Evolutionary conservation across 1,140 invertebrate genomes (phyloP).

Genomic region (Pygmarrhopalites habei): DNA sequence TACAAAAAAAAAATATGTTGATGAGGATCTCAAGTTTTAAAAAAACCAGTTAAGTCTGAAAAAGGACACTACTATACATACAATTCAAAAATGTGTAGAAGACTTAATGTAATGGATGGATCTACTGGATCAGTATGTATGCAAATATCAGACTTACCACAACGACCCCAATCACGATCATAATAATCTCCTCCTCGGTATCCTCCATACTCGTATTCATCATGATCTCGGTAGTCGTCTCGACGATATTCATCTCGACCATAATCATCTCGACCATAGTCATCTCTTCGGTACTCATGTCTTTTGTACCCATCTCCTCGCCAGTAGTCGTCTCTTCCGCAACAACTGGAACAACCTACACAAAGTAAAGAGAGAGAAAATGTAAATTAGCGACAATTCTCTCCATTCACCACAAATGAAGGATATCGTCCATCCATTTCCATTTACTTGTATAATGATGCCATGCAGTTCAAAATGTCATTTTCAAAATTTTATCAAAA

Average conservation of each 20-base stretch:
- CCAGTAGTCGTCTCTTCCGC: not conserved
- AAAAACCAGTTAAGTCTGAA: not conserved
- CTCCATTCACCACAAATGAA: too few relatives aligned
- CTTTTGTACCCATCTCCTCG: not conserved
- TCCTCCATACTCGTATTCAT: not conserved
- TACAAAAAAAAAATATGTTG: not conserved
- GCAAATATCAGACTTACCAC: not conserved
- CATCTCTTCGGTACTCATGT: not conserved
- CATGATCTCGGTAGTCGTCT: not conserved
- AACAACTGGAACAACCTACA: not conserved
- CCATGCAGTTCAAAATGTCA: too few relatives aligned
- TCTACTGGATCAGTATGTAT: not conserved
- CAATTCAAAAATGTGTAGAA: not conserved
- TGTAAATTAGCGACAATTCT: too few relatives aligned
- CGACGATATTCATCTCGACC: not conserved
- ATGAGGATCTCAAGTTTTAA: not conserved
- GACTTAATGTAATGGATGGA: not conserved
- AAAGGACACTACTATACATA: not conserved
- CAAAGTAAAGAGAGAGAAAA: not conserved
- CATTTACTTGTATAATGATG: too few relatives aligned
- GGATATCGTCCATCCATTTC: too few relatives aligned
- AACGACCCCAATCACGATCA: not conserved
- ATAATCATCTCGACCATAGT: not conserved
- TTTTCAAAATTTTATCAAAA: too few relatives aligned
- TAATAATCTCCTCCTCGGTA: not conserved